Conservation (phyloP, 2,888 invertebrate genomes). For the Scaptomyza parva region DNA sequence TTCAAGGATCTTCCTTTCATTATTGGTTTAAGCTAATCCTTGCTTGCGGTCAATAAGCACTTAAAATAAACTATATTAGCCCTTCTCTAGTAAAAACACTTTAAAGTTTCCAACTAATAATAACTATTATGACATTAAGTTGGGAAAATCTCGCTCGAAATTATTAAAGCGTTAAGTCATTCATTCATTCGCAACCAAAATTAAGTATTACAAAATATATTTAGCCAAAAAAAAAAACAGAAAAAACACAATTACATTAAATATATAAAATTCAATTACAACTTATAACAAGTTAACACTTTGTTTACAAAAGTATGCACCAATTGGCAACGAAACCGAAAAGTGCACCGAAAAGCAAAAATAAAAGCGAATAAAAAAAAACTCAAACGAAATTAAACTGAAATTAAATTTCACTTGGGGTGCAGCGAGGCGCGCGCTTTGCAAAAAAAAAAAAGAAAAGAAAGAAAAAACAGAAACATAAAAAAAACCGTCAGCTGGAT, state of each 20-base stretch:
- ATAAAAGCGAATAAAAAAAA: slow-evolving; percentile 15
- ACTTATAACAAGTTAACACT: slow-evolving; percentile 54
- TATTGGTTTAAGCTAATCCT: too few relatives aligned
- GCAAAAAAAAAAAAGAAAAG: neutral
- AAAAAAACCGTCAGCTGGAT: slow-evolving; percentile 28
- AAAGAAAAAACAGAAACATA: neutral
- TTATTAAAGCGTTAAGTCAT: slow-evolving; percentile 14
- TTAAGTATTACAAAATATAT: slow-evolving; percentile 36
- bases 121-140: slow-evolving; percentile 12
- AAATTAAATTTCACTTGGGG: slow-evolving; percentile 70
- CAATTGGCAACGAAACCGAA: slow-evolving; percentile 64
- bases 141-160: slow-evolving; percentile 4
- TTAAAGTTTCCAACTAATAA: neutral
- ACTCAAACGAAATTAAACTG: slow-evolving; percentile 38
- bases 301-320: slow-evolving; percentile 61
- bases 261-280: slow-evolving; percentile 16
- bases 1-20: too few relatives aligned
- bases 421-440: slow-evolving; percentile 54
- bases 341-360: slow-evolving; percentile 35
- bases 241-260: too few relatives aligned
- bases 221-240: neutral
- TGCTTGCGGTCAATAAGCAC: too few relatives aligned
- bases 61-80: too few relatives aligned
- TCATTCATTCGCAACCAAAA: slow-evolving; percentile 1
- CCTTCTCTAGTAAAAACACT: too few relatives aligned